Evolutionary conservation across 2,888 invertebrate species (phyloP).

Genomic region (Encarsia formosa): DNA sequence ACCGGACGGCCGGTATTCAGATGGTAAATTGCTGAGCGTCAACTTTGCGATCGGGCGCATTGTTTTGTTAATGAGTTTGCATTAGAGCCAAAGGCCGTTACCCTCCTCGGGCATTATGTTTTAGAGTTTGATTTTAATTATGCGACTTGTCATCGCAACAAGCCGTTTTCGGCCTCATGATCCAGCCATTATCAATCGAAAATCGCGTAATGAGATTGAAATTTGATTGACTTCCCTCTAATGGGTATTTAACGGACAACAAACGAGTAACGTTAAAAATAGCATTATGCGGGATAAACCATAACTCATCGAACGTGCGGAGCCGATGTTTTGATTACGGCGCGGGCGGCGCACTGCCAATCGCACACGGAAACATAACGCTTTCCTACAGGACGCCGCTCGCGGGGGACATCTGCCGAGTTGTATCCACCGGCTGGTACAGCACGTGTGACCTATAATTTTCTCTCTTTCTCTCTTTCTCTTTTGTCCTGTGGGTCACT

Average conservation of each 20-base stretch:
- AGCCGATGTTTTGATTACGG: slow-evolving; percentile 19
- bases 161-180: too few species aligned
- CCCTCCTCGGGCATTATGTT: too few species aligned
- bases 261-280: too few species aligned
- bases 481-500: slow-evolving; percentile 26
- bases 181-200: too few species aligned
- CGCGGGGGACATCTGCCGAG: slow-evolving; percentile 22
- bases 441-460: slow-evolving; percentile 25
- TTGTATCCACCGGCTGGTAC: slow-evolving; percentile 25
- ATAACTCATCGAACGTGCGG: too few species aligned
- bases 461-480: slow-evolving; percentile 8
- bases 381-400: slow-evolving; percentile 14
- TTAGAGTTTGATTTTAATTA: too few species aligned
- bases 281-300: too few species aligned
- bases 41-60: neutral
- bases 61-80: neutral
- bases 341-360: neutral
- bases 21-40: neutral
- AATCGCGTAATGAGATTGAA: too few species aligned
- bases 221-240: too few species aligned
- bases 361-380: slow-evolving; percentile 12
- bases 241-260: too few species aligned
- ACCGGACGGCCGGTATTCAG: neutral
- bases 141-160: too few species aligned
- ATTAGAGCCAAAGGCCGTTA: too few species aligned